Evolutionary conservation across 2,113 vertebrate species (phyloP), one percentile per base, ranked within the genome.

Genomic region (Peromyscus leucopus): DNA sequence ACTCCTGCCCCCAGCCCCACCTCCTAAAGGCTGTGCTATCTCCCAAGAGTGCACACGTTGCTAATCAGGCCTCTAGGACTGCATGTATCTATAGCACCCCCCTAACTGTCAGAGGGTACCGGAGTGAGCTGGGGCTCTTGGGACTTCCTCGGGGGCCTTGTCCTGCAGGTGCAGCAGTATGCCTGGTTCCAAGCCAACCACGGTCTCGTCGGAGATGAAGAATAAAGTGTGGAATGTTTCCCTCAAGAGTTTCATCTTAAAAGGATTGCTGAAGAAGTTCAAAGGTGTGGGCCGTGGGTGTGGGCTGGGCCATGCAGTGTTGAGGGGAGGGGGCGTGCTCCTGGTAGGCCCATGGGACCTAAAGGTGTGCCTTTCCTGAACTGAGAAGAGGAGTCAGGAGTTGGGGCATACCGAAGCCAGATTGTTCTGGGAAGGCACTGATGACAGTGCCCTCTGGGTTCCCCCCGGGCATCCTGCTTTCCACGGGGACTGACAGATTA

Each of bases 221-320:
- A 98, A 94, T 91, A 98, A 98, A 95, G 98, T 98, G 75, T 98
- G 98, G 98, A 98, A 98, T 78, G 92, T 97, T 89, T 98, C 97
- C 65, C 98, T 98, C 87, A 98, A 98, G 94, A 97, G 97, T 42
- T 98, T 98, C 76, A 84, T 98, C 83, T 96, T 98, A 80, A 98
- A 98, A 67, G 97, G 97, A 24, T 86, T 98, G 71, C 93, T 98
- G 93, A 98, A 97, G 96, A 98, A 98, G 59, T 98, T 98, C 88
- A 97, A 96, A 98, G 98, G 98, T 97, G 93, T 74, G 55, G 67
- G 94, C 8, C 16, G 61, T 61, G 22, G 59, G 55, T 57, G 15
- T 21, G 79, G 22, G 26, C 17, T 59, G 46, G 90, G 75, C 17
- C 57, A 3, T 13, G 15, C 19, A 15, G 72, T 61, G 42, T 90